Base-by-base conservation (phyloP, 2,113 vertebrate species). In the Pagrus major region DNA sequence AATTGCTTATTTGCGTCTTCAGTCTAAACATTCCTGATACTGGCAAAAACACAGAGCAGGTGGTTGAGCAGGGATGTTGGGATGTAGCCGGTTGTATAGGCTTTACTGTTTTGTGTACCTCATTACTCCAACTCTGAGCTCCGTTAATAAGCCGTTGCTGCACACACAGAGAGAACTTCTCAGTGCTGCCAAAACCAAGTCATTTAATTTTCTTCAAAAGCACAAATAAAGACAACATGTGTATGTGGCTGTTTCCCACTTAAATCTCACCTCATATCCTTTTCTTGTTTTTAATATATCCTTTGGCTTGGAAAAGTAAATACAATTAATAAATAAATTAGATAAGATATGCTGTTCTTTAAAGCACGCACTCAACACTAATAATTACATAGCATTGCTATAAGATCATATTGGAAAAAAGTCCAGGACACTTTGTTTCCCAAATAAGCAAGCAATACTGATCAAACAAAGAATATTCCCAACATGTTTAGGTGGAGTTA, bases 41-140 rank as follows among this genome's bases (percentile, higher is more conserved):
- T 33, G 49, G 66, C 18, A 59, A 37, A 61, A 58, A 54, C 41
- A 47, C 6, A 54, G 29, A 69, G 59, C 46, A 37, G 46, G 44
- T 66, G 46, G 44, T 66, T 71, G 61, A 64, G 41, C 44, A 7
- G 66, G 54, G 23, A 67, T 75, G 35, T 35, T 31, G n/a, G 54
- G 46, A 64, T 71, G 23, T 35, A 59, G 76, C 37, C 7, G 51
- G 29, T 23, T 75, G n/a, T 54, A 55, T 67, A 69, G 63, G 31
- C 56, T 54, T 64, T 73, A 54, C 37, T 70, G 64, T 76, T 85
- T 67, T 74, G 29, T 85, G 33, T 68, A 65, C 16, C 51, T 88
- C 71, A 88, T 87, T 88, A 80, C 74, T 81, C 73, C 78, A 58
- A 82, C 42, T 85, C 74, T 79, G 54, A 79, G 47, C 68, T 77